Percentiles rank a stretch among this genome's conserved stretches.
phyloP scores from a whole-genome alignment of 2,113 vertebrate genomes.

The Passerina amoena region DNA sequence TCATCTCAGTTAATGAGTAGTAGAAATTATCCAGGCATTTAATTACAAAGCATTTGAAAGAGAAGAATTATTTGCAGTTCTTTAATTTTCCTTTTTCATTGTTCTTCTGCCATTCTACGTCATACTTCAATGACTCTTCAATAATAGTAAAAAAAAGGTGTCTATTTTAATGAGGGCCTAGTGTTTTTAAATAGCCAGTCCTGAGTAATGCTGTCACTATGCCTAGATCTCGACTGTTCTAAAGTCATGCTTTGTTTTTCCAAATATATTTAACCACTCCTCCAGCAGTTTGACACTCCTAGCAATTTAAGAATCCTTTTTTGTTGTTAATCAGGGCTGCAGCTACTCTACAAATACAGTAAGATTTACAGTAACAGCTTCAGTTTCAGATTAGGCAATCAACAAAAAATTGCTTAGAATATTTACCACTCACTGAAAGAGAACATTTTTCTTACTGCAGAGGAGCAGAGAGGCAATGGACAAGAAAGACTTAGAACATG shows the following conservation, averaged over 20 bases:
- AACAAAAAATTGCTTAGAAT: neutral
- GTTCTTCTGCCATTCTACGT: neutral
- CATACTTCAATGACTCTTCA: slow-evolving; percentile 32
- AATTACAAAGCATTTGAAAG: neutral
- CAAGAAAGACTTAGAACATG: neutral
- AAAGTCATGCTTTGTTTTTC: neutral
- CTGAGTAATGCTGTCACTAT: neutral
- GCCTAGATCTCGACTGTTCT: neutral
- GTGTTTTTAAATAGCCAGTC: neutral
- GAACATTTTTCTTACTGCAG: neutral
- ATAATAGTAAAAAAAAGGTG: neutral
- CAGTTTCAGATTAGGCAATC: neutral
- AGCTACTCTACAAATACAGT: neutral
- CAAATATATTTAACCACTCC: neutral
- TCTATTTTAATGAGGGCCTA: slow-evolving; percentile 8
- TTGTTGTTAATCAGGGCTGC: neutral
- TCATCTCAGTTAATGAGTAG: neutral
- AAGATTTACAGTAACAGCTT: neutral
- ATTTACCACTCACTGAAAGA: neutral
- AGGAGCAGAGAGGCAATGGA: neutral
- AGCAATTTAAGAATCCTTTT: neutral
- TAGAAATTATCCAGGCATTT: neutral
- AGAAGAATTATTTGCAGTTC: neutral
- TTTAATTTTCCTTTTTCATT: neutral
- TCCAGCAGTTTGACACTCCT: neutral